phyloP scores from a whole-genome alignment of 2,797 vertebrate genomes.

The Alexandromys oeconomus region DNA sequence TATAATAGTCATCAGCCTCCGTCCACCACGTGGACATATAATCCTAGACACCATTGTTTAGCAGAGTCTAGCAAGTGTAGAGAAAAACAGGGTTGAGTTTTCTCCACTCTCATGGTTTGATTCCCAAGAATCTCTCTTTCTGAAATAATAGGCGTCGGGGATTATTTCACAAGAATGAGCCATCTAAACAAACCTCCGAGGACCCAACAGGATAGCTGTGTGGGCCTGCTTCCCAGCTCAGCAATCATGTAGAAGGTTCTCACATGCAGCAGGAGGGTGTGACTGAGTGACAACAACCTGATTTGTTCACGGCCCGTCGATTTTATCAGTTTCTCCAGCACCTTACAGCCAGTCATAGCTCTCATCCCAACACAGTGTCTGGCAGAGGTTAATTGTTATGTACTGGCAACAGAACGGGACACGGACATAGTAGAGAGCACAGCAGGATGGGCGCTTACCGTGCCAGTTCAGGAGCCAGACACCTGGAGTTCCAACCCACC shows the following conservation, averaged over 20 bases:
- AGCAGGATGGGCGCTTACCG: neutral
- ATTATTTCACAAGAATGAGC: neutral
- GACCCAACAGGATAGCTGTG: neutral
- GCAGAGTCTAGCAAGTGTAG: neutral
- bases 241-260: neutral
- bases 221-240: neutral
- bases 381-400: neutral
- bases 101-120: neutral
- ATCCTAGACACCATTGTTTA: neutral
- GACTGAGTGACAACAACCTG: neutral
- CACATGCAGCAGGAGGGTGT: neutral
- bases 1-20: neutral
- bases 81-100: neutral
- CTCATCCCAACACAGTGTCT: neutral
- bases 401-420: neutral
- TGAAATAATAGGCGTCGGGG: neutral
- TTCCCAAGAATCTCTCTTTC: slow-evolving; percentile 22
- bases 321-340: slow-evolving; percentile 14
- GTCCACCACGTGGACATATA: neutral
- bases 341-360: neutral
- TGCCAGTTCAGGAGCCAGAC: neutral
- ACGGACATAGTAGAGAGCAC: neutral
- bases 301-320: neutral
- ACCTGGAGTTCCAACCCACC: neutral
- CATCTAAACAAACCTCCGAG: neutral